phyloP scores from a whole-genome alignment of 2,797 vertebrate species.

The Neomorphus geoffroyi region DNA sequence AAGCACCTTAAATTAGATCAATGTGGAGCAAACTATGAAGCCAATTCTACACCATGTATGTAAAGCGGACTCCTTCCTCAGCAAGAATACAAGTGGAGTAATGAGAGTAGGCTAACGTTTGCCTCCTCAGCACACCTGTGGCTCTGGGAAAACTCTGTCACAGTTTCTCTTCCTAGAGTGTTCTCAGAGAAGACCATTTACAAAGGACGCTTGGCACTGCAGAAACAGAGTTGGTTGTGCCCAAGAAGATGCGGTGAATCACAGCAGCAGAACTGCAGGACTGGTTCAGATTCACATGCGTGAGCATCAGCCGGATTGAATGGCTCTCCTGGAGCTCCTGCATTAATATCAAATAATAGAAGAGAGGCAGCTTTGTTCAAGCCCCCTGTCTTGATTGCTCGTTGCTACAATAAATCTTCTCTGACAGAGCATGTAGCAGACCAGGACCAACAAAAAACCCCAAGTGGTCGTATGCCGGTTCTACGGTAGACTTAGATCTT shows the following conservation, averaged over 20 bases:
- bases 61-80: background rate
- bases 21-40: background rate
- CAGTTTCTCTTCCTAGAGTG: background rate
- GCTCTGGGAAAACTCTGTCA: background rate
- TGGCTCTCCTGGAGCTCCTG: background rate
- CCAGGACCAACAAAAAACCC: background rate
- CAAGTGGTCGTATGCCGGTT: background rate
- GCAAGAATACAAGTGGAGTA: background rate
- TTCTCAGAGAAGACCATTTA: background rate
- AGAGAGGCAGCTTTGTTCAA: background rate
- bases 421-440: background rate
- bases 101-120: background rate
- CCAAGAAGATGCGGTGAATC: background rate
- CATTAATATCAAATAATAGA: background rate
- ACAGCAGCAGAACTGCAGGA: background rate
- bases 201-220: background rate
- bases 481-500: background rate
- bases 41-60: background rate
- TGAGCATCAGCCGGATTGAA: background rate
- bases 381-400: background rate
- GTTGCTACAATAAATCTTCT: background rate
- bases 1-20: background rate
- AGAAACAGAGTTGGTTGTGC: background rate
- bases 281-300: background rate
- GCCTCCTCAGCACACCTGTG: background rate